Evolutionary conservation across 2,113 vertebrate species (phyloP).

Genomic region (Cheilinus undulatus): DNA sequence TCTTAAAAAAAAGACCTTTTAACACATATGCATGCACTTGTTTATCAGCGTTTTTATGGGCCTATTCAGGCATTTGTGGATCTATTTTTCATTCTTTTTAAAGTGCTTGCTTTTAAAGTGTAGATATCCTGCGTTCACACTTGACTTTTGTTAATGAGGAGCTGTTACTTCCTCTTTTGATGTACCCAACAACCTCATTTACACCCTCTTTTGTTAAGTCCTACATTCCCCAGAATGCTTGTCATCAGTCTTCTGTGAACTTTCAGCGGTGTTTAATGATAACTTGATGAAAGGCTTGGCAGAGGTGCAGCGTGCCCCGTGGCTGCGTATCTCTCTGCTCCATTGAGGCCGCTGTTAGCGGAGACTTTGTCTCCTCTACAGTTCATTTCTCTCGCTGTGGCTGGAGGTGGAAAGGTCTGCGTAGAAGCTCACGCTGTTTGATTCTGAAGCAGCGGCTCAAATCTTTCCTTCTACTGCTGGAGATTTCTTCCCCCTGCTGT

Average conservation of each 20-base stretch:
- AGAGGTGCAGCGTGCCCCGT: constrained; percentile 26
- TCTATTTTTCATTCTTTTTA: no score
- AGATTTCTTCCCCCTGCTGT: not conserved
- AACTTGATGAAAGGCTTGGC: constrained; percentile 55
- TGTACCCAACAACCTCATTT: constrained; percentile 23
- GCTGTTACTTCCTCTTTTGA: constrained; percentile 20
- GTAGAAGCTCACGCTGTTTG: constrained; percentile 33
- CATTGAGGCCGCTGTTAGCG: constrained; percentile 26
- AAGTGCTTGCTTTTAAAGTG: constrained; percentile 24
- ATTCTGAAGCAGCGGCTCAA: constrained; percentile 31
- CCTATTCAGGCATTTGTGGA: no score
- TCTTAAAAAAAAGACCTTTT: no score
- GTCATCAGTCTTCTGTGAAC: constrained; percentile 42
- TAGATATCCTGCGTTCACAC: constrained; percentile 11
- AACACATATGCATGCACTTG: no score
- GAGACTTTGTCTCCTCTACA: constrained; percentile 41
- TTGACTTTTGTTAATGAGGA: constrained; percentile 22
- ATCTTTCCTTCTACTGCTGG: constrained; percentile 26
- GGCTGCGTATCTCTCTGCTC: constrained; percentile 34
- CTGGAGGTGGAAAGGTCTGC: constrained; percentile 34
- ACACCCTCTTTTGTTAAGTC: not conserved
- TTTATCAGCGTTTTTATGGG: no score
- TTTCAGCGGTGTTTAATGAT: constrained; percentile 50
- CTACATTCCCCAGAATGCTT: constrained; percentile 45
- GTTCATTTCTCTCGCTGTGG: constrained; percentile 12